Evolutionary conservation across 1,140 invertebrate species (phyloP).

Genomic region (Atta colombica): DNA sequence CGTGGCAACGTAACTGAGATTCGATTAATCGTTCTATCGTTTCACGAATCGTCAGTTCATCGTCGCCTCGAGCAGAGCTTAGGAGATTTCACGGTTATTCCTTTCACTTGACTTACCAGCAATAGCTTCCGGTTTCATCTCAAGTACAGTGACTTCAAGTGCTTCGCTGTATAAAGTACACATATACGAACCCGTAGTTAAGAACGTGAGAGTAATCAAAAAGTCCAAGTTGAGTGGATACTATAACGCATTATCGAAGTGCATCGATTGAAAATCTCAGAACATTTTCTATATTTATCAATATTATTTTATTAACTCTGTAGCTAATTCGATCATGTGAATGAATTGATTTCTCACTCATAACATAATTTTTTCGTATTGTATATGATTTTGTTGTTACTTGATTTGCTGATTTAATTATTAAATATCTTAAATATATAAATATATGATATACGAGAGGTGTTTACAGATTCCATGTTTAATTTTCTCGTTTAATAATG

Average conservation of each 20-base stretch:
- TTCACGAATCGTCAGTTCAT: slow-evolving; percentile 75
- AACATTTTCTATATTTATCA: slow-evolving; percentile 3
- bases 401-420: not conserved
- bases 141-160: slow-evolving; percentile 39
- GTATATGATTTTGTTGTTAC: not conserved
- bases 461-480: not conserved
- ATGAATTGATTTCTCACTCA: not conserved
- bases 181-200: slow-evolving; percentile 37
- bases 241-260: slow-evolving; percentile 16
- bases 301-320: not conserved
- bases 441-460: not conserved
- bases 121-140: slow-evolving; percentile 71
- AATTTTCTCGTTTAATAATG: slow-evolving; percentile 2
- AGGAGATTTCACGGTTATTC: slow-evolving; percentile 67
- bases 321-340: slow-evolving; percentile 1
- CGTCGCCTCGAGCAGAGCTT: slow-evolving; percentile 43
- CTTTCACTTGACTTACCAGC: slow-evolving; percentile 61
- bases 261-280: slow-evolving; percentile 37
- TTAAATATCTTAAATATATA: slow-evolving; percentile 33
- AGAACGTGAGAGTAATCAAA: slow-evolving; percentile 47
- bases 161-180: slow-evolving; percentile 54
- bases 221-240: slow-evolving; percentile 40
- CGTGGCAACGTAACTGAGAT: slow-evolving; percentile 70
- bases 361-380: not conserved
- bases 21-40: slow-evolving; percentile 78